Percentiles rank a stretch among this genome's conserved stretches.
phyloP scores from a whole-genome alignment of 2,888 invertebrate species.

The Drosophila basisetae region DNA sequence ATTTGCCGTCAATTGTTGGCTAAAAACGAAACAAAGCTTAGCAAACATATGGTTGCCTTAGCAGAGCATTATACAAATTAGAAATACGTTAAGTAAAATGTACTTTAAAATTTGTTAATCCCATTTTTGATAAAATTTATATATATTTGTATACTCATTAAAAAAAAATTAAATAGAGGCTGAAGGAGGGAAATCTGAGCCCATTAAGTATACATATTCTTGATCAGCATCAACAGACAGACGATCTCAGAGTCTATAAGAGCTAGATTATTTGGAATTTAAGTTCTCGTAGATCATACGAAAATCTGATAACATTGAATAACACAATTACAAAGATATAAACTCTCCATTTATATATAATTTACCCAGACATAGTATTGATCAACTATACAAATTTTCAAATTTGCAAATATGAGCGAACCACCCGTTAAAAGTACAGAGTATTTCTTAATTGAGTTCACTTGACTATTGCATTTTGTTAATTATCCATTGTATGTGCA shows the following conservation, averaged over 20 bases:
- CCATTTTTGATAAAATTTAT: not conserved
- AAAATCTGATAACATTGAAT: too few relatives aligned
- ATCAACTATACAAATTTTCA: too few relatives aligned
- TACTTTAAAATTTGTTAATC: not conserved
- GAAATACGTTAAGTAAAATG: not conserved
- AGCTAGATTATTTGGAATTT: too few relatives aligned
- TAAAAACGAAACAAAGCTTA: too few relatives aligned
- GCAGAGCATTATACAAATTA: not conserved
- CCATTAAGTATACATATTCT: not conserved
- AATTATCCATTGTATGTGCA: not conserved
- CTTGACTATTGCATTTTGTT: not conserved
- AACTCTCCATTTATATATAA: not conserved
- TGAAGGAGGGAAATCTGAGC: too few relatives aligned
- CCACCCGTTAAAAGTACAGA: not conserved
- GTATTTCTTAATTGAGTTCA: not conserved
- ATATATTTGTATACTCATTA: not conserved
- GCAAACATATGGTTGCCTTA: not conserved
- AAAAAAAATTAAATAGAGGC: not conserved
- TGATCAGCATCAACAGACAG: not conserved
- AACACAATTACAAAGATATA: too few relatives aligned
- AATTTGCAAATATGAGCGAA: not conserved
- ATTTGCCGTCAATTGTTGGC: conserved; percentile 20
- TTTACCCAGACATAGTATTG: not conserved
- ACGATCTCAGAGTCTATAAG: not conserved
- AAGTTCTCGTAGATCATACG: not conserved